Conservation (phyloP, 2,113 vertebrate species). For the Notothenia coriiceps region DNA sequence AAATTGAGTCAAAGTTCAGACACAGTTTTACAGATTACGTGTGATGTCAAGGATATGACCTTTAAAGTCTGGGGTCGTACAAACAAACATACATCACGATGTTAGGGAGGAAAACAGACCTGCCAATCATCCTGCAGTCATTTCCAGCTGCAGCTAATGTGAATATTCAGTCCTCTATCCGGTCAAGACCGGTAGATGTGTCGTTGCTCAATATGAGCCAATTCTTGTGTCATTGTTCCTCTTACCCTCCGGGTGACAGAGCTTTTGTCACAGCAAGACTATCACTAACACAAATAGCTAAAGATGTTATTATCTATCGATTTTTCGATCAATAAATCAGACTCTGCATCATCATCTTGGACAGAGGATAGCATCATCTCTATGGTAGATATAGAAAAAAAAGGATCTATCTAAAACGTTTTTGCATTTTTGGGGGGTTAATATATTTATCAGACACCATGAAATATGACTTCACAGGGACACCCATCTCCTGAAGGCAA, state of each 20-base stretch:
- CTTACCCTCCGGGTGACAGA: not conserved
- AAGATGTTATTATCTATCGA: constrained; percentile 33
- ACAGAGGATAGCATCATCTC: constrained; percentile 18
- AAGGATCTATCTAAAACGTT: constrained; percentile 16
- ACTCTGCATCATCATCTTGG: constrained; percentile 8
- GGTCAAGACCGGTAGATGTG: constrained; percentile 24
- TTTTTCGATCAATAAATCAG: constrained; percentile 35
- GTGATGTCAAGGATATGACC: constrained; percentile 24
- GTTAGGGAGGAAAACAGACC: constrained; percentile 11
- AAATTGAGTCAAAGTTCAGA: not conserved
- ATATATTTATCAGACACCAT: constrained; percentile 38
- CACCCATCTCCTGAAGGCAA: constrained; percentile 63
- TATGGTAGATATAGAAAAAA: not conserved
- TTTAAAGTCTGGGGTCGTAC: not conserved
- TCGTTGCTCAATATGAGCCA: constrained; percentile 17
- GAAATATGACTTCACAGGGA: constrained; percentile 44
- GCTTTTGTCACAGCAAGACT: constrained; percentile 10
- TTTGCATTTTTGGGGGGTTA: not conserved
- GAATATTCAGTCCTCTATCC: not conserved
- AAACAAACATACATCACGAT: constrained; percentile 22
- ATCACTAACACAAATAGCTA: constrained; percentile 26
- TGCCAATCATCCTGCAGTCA: constrained; percentile 29
- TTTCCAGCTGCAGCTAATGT: constrained; percentile 3
- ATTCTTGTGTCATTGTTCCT: constrained; percentile 25
- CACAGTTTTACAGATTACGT: constrained; percentile 23